A percentile compares a stretch with the other conserved stretches of the same genome.
phyloP scores from a whole-genome alignment of 2,113 vertebrate genomes.

The Cyphomyrus plagiostoma region DNA sequence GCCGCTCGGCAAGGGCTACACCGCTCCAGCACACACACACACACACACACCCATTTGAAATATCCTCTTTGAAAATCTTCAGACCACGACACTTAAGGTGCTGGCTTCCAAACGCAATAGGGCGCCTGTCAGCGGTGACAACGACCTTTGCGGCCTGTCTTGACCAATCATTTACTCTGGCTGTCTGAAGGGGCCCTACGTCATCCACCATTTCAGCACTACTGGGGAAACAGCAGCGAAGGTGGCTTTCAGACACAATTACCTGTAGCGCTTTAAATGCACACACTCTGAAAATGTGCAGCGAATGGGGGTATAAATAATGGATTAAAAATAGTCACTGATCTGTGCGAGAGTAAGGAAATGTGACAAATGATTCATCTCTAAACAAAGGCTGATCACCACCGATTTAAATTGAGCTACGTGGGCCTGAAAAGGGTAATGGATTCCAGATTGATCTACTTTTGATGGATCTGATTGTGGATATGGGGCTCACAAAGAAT shows the following conservation, averaged over 20 bases:
- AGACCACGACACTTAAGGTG: background rate
- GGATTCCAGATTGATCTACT: constrained; percentile 74
- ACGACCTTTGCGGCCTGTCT: background rate
- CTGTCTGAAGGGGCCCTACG: background rate
- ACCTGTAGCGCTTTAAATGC: background rate
- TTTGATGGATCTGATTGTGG: constrained; percentile 56
- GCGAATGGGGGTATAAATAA: background rate
- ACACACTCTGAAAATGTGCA: background rate
- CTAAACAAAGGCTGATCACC: constrained; percentile 16
- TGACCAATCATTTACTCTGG: background rate
- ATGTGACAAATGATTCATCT: constrained; percentile 15
- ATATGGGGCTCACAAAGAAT: constrained; percentile 59
- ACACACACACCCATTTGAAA: background rate
- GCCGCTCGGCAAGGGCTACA: background rate
- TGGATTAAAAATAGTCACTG: constrained; percentile 7
- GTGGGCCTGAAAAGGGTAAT: constrained; percentile 57
- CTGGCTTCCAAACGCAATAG: background rate
- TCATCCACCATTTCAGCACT: background rate
- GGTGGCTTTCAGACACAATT: background rate
- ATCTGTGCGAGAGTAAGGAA: background rate
- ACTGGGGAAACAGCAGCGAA: background rate
- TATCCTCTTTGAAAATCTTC: constrained; percentile 9
- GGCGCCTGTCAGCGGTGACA: background rate
- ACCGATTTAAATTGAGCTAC: constrained; percentile 14
- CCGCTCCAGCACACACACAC: background rate